A percentile compares a stretch with the other conserved stretches of the same genome.
Evolutionary conservation across 2,797 vertebrate genomes (phyloP).

Genomic region (Cirrhinus molitorella): DNA sequence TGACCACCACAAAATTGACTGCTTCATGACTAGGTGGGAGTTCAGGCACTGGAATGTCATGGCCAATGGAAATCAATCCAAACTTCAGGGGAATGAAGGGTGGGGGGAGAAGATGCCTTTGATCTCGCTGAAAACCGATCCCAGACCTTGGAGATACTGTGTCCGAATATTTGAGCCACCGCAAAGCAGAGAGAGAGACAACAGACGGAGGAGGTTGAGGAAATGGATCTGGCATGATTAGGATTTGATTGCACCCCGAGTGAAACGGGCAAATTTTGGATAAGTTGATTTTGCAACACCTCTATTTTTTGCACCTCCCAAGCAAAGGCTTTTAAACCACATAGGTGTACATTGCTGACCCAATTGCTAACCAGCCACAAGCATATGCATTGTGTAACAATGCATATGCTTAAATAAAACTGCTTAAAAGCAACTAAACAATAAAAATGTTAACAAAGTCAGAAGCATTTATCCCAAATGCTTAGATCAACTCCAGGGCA

Average conservation of each 20-base stretch:
- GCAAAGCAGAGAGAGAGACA: constrained; percentile 68
- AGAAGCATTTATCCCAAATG: constrained; percentile 2
- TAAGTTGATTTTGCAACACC: constrained; percentile 25
- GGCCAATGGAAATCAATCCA: constrained; percentile 84
- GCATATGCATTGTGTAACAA: neutral
- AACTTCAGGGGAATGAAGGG: constrained; percentile 71
- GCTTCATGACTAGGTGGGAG: constrained; percentile 73
- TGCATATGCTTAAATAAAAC: neutral
- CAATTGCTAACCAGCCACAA: neutral
- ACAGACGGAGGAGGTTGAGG: constrained; percentile 54
- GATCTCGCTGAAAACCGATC: constrained; percentile 83
- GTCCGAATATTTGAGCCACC: constrained; percentile 71
- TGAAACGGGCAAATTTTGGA: neutral
- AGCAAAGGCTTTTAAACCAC: constrained; percentile 1
- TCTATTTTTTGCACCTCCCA: constrained; percentile 1
- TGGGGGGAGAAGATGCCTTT: constrained; percentile 72
- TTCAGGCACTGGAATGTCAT: constrained; percentile 80
- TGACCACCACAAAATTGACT: constrained; percentile 75
- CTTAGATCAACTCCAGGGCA: constrained; percentile 23
- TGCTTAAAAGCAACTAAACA: neutral
- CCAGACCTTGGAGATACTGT: constrained; percentile 82
- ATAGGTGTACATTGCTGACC: constrained; percentile 6
- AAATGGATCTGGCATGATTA: constrained; percentile 66
- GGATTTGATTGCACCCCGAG: constrained; percentile 74
- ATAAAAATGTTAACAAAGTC: neutral